These are phyloP conservation scores for Tenthredo scrophulariae DNA, from an alignment of 2,888 invertebrate species.

Conservation along the genomic window DNA sequence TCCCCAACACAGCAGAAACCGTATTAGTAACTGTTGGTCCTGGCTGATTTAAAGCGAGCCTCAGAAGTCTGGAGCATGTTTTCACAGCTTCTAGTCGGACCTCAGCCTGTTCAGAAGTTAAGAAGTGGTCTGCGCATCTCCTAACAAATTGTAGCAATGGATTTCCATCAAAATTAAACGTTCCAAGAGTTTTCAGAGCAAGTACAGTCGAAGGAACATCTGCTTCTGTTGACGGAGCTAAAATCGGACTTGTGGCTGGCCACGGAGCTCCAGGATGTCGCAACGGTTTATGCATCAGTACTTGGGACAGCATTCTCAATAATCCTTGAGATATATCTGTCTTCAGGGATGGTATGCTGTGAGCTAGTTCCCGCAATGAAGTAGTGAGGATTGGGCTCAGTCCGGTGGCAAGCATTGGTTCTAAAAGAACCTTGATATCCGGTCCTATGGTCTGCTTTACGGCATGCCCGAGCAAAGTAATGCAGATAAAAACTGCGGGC, in stretches of 20 bases:
- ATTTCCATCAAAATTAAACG: slow-evolving; percentile 94
- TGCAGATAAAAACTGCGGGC: slow-evolving; percentile 95
- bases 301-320: slow-evolving; percentile 93
- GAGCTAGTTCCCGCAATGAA: slow-evolving; percentile 93
- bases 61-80: slow-evolving; percentile 93
- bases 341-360: slow-evolving; percentile 92
- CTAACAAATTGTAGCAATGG: slow-evolving; percentile 95
- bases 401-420: slow-evolving; percentile 95
- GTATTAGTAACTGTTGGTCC: slow-evolving; percentile 93
- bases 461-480: slow-evolving; percentile 94
- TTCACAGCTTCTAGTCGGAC: slow-evolving; percentile 96
- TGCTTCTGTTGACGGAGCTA: slow-evolving; percentile 80
- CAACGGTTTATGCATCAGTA: slow-evolving; percentile 92
- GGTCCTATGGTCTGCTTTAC: slow-evolving; percentile 88
- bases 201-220: slow-evolving; percentile 93
- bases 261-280: slow-evolving; percentile 89
- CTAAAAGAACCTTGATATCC: slow-evolving; percentile 91
- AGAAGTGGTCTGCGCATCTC: slow-evolving; percentile 94
- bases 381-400: slow-evolving; percentile 94
- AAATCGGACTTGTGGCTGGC: slow-evolving; percentile 79
- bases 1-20: slow-evolving; percentile 94
- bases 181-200: slow-evolving; percentile 95
- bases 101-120: slow-evolving; percentile 94
- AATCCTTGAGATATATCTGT: slow-evolving; percentile 95
- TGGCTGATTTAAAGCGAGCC: slow-evolving; percentile 88